Evolutionary conservation across 2,888 invertebrate genomes (phyloP).

Genomic region (Pollenia angustigena): DNA sequence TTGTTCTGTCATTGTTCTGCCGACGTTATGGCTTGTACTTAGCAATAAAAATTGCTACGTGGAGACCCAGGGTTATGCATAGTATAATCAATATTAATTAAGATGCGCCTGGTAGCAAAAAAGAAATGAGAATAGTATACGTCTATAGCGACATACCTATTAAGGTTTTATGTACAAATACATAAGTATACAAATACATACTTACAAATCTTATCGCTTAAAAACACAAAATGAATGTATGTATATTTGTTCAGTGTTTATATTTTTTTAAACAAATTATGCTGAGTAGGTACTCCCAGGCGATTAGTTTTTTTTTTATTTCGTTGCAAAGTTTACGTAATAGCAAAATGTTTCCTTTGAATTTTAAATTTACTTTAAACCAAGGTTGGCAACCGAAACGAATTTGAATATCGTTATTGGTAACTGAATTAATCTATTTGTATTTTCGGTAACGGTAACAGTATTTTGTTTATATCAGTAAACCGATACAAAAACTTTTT

Average conservation of each 20-base stretch:
- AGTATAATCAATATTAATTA: constrained; percentile 28
- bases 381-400: not conserved
- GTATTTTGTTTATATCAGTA: too few species aligned
- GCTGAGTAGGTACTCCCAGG: not conserved
- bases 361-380: constrained; percentile 3
- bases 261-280: not conserved
- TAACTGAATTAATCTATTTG: too few species aligned
- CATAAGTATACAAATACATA: not conserved
- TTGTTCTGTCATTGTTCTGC: too few species aligned
- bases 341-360: not conserved
- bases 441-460: too few species aligned
- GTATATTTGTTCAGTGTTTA: not conserved
- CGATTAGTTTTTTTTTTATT: not conserved
- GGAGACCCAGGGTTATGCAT: too few species aligned
- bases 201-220: constrained; percentile 28
- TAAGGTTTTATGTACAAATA: not conserved
- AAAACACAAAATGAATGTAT: not conserved
- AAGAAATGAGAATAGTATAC: not conserved
- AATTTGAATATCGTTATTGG: too few species aligned
- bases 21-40: too few species aligned
- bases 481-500: too few species aligned
- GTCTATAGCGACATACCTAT: not conserved
- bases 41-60: too few species aligned
- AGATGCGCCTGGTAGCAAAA: constrained; percentile 2
- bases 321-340: not conserved